Base-by-base conservation (phyloP, 2,888 invertebrate genomes). In the Bugula neritina region DNA sequence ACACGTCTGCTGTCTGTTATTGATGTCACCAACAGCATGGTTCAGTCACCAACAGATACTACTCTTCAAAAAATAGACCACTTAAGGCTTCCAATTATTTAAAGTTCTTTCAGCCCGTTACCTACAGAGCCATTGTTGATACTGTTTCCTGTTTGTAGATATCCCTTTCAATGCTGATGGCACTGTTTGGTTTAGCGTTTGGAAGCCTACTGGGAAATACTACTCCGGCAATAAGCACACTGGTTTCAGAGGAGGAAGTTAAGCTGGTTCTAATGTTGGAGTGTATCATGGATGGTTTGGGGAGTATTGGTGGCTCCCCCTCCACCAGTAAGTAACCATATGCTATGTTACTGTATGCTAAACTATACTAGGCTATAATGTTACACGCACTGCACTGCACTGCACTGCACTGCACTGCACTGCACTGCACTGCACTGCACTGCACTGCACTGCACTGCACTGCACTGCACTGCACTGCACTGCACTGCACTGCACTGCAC, bases 401-500 rank as follows among this genome's bases (percentile, higher is more conserved):
- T 69, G 35, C 69, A 69, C 29, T 35, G 35, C 34, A n/a, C 69
- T 70, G 69, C 69, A 69, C 69, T 35, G 29, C 35, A 13, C 69
- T 31, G 69, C 35, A 72, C 72, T 70, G 57, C 10, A 71, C 71
- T 72, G 35, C 57, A 71, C 72, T 72, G 72, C 35, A 71, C 72
- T 72, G 72, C 35, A 71, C 72, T 70, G 70, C 54, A 43, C 72
- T 72, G 73, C 54, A 72, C 73, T 70, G 70, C 35, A 54, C 73
- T 73, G 72, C 54, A 72, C 72, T 69, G 70, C 35, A 69, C 72
- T 72, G 73, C 63, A 72, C 71, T 72, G 72, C 35, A 72, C 72
- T 72, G 72, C 54, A 72, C 72, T 72, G 69, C 52, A 72, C 69
- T 54, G 70, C 35, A 35, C 54, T 72, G 69, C 54, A 72, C 73